phyloP scores from a whole-genome alignment of 2,113 vertebrate species.

The Oceanodroma tethys region DNA sequence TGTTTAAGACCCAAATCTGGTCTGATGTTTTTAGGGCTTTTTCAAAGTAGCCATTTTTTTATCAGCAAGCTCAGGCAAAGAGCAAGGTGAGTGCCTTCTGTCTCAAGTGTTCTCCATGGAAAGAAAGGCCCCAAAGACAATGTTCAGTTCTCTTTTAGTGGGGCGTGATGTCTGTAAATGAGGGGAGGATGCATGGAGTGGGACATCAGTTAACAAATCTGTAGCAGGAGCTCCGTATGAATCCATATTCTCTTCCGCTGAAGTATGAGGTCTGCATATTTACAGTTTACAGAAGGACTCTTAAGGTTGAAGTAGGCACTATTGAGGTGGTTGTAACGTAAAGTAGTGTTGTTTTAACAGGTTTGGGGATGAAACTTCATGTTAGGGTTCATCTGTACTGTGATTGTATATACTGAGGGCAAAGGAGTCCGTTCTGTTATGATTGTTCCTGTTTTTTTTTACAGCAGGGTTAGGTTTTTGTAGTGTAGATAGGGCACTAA shows the following conservation, averaged over 20 bases:
- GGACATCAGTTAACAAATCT: background rate
- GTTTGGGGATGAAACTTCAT: background rate
- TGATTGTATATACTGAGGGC: background rate
- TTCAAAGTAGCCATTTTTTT: background rate
- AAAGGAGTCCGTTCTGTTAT: background rate
- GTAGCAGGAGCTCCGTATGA: background rate
- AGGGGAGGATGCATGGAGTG: background rate
- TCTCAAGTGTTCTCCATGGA: background rate
- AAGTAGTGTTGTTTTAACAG: background rate
- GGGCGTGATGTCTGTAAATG: background rate
- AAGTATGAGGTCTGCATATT: background rate
- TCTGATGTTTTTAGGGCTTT: background rate
- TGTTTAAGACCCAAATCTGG: background rate
- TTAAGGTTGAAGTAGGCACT: background rate
- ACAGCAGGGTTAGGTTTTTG: background rate
- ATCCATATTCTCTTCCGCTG: background rate
- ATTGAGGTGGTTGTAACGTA: background rate
- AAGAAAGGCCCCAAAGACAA: background rate
- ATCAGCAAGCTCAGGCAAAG: background rate
- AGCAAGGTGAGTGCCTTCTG: background rate
- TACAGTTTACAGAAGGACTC: background rate
- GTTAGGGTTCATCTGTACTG: background rate
- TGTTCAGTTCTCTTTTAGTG: fast-evolving
- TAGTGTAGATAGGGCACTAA: background rate
- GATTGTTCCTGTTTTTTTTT: background rate